A percentile compares a stretch with the other conserved stretches of the same genome.
Evolutionary conservation across 2,888 invertebrate species (phyloP).

Genomic region (Aporophyla nigra): DNA sequence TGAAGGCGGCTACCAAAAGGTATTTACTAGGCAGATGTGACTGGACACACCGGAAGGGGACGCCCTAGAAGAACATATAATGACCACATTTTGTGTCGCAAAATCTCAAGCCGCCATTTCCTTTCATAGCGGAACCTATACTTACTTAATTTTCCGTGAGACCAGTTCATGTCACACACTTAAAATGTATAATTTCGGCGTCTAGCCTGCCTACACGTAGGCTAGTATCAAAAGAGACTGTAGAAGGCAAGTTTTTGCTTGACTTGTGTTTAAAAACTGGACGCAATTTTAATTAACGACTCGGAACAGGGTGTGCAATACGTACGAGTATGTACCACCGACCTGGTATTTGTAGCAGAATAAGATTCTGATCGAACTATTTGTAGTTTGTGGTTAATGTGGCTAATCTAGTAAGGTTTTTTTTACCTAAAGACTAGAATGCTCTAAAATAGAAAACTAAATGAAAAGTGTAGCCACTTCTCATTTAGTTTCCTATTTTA

Average conservation of each 20-base stretch:
- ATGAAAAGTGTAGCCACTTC: too few relatives aligned
- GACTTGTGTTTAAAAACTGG: constrained; percentile 58
- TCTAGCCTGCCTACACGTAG: constrained; percentile 1
- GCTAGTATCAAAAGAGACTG: constrained; percentile 46
- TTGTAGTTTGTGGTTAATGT: constrained; percentile 3
- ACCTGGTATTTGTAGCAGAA: constrained; percentile 54
- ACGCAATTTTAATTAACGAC: constrained; percentile 61
- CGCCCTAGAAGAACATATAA: too few relatives aligned
- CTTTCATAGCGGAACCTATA: not conserved
- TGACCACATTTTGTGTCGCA: not conserved
- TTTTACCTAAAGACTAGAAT: not conserved
- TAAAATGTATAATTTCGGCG: constrained; percentile 39
- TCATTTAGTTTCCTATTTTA: not conserved
- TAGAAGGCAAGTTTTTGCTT: constrained; percentile 60
- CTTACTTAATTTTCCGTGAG: constrained; percentile 1
- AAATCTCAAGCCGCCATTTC: not conserved
- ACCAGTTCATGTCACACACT: constrained; percentile 7
- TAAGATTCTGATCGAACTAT: constrained; percentile 54
- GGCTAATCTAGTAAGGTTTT: not conserved
- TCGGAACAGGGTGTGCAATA: constrained; percentile 62
- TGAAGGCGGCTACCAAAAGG: too few relatives aligned
- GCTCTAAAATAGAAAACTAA: too few relatives aligned
- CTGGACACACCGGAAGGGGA: too few relatives aligned
- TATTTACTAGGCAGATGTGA: too few relatives aligned
- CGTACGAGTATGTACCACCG: constrained; percentile 15